Base-by-base conservation (phyloP, 2,797 vertebrate genomes). In the Zenarchopterus dispar region DNA sequence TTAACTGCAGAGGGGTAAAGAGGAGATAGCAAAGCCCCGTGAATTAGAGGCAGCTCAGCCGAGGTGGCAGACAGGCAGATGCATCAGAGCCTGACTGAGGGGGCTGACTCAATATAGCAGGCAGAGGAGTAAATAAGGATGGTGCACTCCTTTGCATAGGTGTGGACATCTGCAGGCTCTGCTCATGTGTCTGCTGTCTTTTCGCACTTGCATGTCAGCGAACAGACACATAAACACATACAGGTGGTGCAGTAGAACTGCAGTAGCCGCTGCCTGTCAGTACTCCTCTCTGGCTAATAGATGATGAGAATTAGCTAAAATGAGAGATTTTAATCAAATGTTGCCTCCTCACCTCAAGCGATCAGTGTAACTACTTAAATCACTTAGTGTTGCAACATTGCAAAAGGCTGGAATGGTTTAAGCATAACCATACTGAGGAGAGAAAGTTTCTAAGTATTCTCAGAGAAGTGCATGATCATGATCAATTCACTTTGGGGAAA, bases 71-170 rank as follows among this genome's bases (percentile, higher is more conserved):
- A 59, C 55, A 36, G 47, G 62, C 57, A 47, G 77, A 77, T 66
- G 77, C 77, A 70, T 10, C 53, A 69, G 60, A 73, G 67, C 67
- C 68, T 49, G 65, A 67, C 68, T 55, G 73, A 75, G 70, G 71
- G 60, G 75, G 70, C 8, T 56, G 78, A 86, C 86, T 88, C 76
- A 67, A 87, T 83, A 78, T 82, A 73, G 39, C 71, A 57, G 66
- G 39, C 70, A 73, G 73, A 84, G 59, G 77, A 86, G 76, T 86
- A 77, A 85, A 84, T 85, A 87, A 83, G 76, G 43, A 69, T 63
- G 56, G 39, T 51, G 16, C 70, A 59, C 69, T 69, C 51, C 43
- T 65, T 69, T 36, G 10, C 66, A 59, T 53, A 71, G 76, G 66
- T 79, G 83, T 80, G 58, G 33, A 70, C n/a, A 3, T 62, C 79